Base-by-base conservation (phyloP, 2,113 vertebrate genomes). In the Erpornis zantholeuca region DNA sequence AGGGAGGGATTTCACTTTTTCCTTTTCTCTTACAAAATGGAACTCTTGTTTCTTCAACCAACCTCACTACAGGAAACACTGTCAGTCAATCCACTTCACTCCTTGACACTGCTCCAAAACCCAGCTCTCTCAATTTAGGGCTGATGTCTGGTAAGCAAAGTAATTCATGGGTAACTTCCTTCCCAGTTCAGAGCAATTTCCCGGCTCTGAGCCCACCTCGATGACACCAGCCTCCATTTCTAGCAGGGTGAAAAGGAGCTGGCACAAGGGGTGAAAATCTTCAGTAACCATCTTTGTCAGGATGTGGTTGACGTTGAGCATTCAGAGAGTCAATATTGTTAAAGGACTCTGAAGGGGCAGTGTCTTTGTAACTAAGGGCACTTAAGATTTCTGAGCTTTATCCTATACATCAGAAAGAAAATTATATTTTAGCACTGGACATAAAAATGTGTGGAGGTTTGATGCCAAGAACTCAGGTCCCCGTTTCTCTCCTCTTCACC, bases 31-130 rank as follows among this genome's bases (percentile, higher is more conserved):
- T 86, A 35, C 42, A 59, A 80, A 80, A 77, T 7, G 18, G 72
- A 65, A 10, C 17, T 69, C 38, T 16, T 79, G 28, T 40, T 80
- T 70, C 19, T 23, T 45, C 79, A 45, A 4, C n/a, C 78, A 68
- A 1, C 17, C 47, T 60, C 1, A 0, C 31, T 24, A 2, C 2
- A 23, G 49, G 36, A 82, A 65, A 68, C 7, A 10, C 56, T 35
- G 45, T 20, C 49, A 21, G 49, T 40, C 59, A 61, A 15, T 29
- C 33, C 44, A 11, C 49, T 66, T 47, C 1, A 2, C n/a, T 83
- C 47, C 65, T 24, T 2, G 8, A 33, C 40, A 49, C 31, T 19
- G 44, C 81, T 82, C 40, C 35, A 49, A 54, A 82, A 56, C 8
- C 29, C 83, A 78, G 25, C 8, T 72, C 53, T 23, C 29, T 44